Conservation (phyloP, 2,888 invertebrate genomes). For the Microctonus hyperodae region DNA sequence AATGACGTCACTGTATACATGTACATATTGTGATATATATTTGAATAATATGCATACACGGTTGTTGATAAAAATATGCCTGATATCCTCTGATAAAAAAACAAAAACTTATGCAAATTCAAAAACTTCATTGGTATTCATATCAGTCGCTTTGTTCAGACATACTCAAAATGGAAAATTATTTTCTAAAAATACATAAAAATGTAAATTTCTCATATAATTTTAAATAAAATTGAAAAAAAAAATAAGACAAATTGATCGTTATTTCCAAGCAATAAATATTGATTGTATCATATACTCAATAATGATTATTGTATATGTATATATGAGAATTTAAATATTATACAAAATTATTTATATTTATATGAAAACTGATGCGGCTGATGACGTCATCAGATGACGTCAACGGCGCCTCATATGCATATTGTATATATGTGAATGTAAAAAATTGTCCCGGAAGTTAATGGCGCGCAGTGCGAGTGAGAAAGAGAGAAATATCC, state of each 20-base stretch:
- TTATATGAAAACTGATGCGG: conserved; percentile 12
- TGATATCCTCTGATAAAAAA: too few species aligned
- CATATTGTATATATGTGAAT: too few species aligned
- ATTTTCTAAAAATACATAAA: too few species aligned
- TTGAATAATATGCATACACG: not conserved
- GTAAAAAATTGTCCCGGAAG: conserved; percentile 15
- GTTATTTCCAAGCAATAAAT: not conserved
- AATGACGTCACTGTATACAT: not conserved
- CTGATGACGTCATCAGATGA: conserved; percentile 51
- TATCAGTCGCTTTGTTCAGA: too few species aligned
- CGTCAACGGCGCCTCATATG: conserved; percentile 47
- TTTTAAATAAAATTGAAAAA: too few species aligned
- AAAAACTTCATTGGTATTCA: not conserved
- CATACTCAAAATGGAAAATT: too few species aligned
- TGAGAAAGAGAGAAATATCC: not conserved
- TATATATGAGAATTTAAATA: not conserved
- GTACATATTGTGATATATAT: not conserved
- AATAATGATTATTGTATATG: not conserved
- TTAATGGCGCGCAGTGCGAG: conserved; percentile 9
- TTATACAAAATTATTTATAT: conserved; percentile 30
- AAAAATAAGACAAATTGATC: too few species aligned
- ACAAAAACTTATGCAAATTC: too few species aligned
- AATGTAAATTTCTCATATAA: too few species aligned
- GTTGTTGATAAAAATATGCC: not conserved
- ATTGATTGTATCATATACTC: not conserved